A percentile compares a stretch with the other conserved stretches of the same genome.
Evolutionary conservation across 2,113 vertebrate genomes (phyloP).

Genomic region (Hippocampus guttulatus): DNA sequence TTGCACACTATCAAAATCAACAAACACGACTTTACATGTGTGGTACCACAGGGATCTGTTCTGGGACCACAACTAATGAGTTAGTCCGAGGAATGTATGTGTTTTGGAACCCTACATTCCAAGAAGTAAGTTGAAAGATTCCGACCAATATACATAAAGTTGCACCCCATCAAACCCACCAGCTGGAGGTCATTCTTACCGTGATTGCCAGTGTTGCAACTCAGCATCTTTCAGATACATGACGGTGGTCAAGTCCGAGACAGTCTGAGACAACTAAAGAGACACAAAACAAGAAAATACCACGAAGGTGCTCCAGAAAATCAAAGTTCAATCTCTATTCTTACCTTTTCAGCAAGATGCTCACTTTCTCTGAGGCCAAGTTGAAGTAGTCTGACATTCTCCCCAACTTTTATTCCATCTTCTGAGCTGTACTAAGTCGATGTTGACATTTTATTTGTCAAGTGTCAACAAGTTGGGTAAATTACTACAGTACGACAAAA

Average conservation of each 20-base stretch:
- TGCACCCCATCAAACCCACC: background rate
- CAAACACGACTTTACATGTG: background rate
- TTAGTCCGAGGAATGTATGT: background rate
- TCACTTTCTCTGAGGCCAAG: slow-evolving; percentile 65
- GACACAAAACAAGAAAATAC: background rate
- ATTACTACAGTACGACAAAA: background rate
- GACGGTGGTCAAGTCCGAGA: slow-evolving; percentile 64
- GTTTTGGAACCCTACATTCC: background rate
- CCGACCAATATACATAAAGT: background rate
- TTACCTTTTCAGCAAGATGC: slow-evolving; percentile 63
- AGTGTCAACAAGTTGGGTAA: background rate
- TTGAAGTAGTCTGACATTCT: slow-evolving; percentile 36
- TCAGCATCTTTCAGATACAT: slow-evolving; percentile 72
- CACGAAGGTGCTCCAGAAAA: background rate
- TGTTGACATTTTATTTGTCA: background rate
- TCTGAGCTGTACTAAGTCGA: slow-evolving; percentile 21
- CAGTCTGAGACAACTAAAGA: slow-evolving; percentile 66
- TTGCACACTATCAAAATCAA: background rate
- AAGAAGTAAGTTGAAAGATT: background rate
- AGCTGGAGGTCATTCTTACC: slow-evolving; percentile 43
- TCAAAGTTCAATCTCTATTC: background rate
- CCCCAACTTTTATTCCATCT: slow-evolving; percentile 22
- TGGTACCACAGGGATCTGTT: background rate
- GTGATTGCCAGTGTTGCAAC: slow-evolving; percentile 71
- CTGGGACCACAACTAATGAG: background rate